phyloP scores from a whole-genome alignment of 2,113 vertebrate species.

The Leptobrachium leishanense region DNA sequence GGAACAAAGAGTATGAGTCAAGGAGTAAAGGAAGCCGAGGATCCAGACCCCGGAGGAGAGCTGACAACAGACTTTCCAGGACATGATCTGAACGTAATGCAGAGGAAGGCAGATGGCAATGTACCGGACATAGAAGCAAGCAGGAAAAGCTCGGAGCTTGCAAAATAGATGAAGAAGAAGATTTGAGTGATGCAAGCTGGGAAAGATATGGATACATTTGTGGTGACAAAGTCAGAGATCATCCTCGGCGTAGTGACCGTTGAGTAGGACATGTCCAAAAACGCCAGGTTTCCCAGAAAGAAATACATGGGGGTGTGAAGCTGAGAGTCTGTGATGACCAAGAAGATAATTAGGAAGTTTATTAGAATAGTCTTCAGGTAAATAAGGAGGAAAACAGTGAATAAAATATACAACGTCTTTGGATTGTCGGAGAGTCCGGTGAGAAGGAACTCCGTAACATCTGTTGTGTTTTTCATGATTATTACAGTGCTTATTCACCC shows the following conservation, averaged over 20 bases:
- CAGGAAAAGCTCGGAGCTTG: constrained; percentile 44
- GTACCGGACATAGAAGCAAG: constrained; percentile 52
- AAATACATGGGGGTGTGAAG: constrained; percentile 57
- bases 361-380: constrained; percentile 42
- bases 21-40: constrained; percentile 29
- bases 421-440: background rate
- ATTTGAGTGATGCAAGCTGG: constrained; percentile 45
- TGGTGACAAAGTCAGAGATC: constrained; percentile 45
- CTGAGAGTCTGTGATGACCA: constrained; percentile 30
- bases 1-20: constrained; percentile 31
- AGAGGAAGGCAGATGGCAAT: constrained; percentile 52
- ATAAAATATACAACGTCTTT: constrained; percentile 31
- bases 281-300: constrained; percentile 52
- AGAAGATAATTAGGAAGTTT: constrained; percentile 47
- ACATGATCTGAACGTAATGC: constrained; percentile 45
- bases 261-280: constrained; percentile 51
- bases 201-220: constrained; percentile 23
- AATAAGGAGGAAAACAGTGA: constrained; percentile 37
- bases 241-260: constrained; percentile 51
- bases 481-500: background rate
- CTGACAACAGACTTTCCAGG: constrained; percentile 39
- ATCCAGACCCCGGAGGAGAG: constrained; percentile 38
- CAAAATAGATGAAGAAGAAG: constrained; percentile 48
- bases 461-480: background rate
- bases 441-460: background rate